A percentile compares a stretch with the other conserved stretches of the same genome.
phyloP scores from a whole-genome alignment of 1,140 invertebrate species.

The Drosophila insularis region DNA sequence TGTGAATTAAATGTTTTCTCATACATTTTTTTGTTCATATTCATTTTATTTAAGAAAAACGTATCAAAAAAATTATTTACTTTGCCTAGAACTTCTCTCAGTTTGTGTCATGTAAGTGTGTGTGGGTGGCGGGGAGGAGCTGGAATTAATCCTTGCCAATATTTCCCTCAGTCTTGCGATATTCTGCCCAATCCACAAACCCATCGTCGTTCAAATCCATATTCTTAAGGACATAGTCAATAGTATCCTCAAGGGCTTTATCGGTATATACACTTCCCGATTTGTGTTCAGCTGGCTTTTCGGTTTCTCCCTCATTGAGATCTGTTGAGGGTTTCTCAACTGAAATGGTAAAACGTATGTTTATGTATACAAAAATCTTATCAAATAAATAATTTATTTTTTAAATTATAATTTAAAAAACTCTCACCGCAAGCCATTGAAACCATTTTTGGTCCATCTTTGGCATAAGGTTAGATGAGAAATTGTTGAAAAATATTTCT shows the following conservation, averaged over 20 bases:
- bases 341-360: slow-evolving; percentile 33
- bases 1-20: no score
- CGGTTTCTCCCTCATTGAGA: neutral
- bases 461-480: slow-evolving; percentile 12
- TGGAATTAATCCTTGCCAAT: slow-evolving; percentile 52
- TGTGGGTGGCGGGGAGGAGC: no score
- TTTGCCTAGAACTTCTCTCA: slow-evolving; percentile 40
- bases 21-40: neutral
- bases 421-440: slow-evolving; percentile 8
- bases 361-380: neutral
- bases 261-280: slow-evolving; percentile 83
- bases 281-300: slow-evolving; percentile 38
- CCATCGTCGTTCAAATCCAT: slow-evolving; percentile 91
- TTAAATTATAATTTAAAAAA: neutral
- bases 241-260: slow-evolving; percentile 85
- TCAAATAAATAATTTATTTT: neutral
- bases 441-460: neutral
- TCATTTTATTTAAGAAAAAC: slow-evolving; percentile 3
- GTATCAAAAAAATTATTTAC: slow-evolving; percentile 29
- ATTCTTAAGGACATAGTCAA: slow-evolving; percentile 87
- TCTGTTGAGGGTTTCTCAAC: slow-evolving; percentile 48
- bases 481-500: neutral
- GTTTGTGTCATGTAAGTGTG: neutral
- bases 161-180: slow-evolving; percentile 82
- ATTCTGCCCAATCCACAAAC: slow-evolving; percentile 90